Percentiles rank a stretch among this genome's conserved stretches.
These are phyloP conservation scores for Drosophila pseudotakahashii DNA, from an alignment of 2,888 invertebrate species.

Conservation along the genomic window DNA sequence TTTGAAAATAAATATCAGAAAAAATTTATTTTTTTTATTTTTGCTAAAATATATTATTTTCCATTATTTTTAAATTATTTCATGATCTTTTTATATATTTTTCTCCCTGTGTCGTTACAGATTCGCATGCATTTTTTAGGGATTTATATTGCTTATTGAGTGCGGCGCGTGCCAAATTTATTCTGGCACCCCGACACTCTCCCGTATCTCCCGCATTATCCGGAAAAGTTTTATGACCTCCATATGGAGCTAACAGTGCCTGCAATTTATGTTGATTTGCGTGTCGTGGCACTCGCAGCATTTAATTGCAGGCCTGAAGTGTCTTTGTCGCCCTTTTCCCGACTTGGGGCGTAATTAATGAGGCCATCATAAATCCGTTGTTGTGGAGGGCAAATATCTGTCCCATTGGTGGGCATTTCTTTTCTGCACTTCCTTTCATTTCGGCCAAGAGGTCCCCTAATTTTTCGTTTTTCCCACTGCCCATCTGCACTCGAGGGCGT, in stretches of 20 bases:
- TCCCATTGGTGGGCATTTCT: neutral
- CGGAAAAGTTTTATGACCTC: slow-evolving; percentile 15
- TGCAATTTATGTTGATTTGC: slow-evolving; percentile 77
- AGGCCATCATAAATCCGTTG: slow-evolving; percentile 72
- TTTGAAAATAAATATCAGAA: too few species aligned
- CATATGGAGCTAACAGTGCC: slow-evolving; percentile 34
- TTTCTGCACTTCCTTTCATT: slow-evolving; percentile 4
- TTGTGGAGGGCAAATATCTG: slow-evolving; percentile 14
- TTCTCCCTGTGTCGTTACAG: neutral
- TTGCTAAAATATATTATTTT: neutral
- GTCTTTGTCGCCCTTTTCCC: slow-evolving; percentile 27
- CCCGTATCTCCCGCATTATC: neutral
- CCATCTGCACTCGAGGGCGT: slow-evolving; percentile 26
- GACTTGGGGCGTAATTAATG: slow-evolving; percentile 68
- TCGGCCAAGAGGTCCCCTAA: neutral
- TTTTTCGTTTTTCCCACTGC: neutral
- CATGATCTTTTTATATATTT: neutral
- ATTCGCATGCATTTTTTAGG: slow-evolving; percentile 17
- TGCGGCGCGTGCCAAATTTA: slow-evolving; percentile 70
- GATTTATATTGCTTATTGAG: slow-evolving; percentile 53
- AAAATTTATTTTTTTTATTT: too few species aligned
- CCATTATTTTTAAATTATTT: too few species aligned
- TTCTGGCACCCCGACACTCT: slow-evolving; percentile 18
- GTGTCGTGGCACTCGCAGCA: slow-evolving; percentile 56
- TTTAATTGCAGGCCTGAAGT: slow-evolving; percentile 72